A percentile compares a stretch with the other conserved stretches of the same genome.
phyloP scores from a whole-genome alignment of 2,113 vertebrate species.

The Pundamilia nyererei region DNA sequence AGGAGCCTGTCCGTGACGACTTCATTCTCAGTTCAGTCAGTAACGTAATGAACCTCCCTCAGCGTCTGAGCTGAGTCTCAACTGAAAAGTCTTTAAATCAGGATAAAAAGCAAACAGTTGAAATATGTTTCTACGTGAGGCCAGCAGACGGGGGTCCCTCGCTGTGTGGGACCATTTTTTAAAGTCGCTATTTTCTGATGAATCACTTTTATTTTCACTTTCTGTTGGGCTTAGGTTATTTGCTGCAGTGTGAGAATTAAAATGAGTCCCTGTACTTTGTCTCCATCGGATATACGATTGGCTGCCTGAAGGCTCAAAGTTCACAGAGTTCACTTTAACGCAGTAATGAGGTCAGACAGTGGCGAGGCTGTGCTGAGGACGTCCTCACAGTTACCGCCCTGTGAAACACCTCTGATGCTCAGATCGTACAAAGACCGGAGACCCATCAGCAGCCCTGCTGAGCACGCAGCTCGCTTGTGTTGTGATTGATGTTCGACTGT shows the following conservation, averaged over 20 bases:
- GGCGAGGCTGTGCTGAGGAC: not conserved
- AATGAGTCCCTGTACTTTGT: not conserved
- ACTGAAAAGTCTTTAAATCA: not conserved
- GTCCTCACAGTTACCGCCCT: not conserved
- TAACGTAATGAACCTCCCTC: not conserved
- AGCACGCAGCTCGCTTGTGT: not conserved
- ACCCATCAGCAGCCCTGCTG: not conserved
- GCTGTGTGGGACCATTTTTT: rapidly evolving
- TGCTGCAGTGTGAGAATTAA: not conserved
- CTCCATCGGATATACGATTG: not conserved
- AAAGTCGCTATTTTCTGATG: not conserved
- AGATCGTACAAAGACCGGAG: not conserved
- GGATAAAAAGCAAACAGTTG: not conserved
- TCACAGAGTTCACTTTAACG: not conserved
- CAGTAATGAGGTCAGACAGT: not conserved
- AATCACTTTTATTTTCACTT: not conserved
- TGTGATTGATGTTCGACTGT: not conserved
- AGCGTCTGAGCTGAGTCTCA: not conserved
- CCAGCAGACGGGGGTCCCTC: not conserved
- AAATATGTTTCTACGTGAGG: not conserved
- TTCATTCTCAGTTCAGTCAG: not conserved
- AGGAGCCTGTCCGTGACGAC: not conserved
- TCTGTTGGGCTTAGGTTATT: not conserved
- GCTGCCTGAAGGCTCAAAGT: not conserved
- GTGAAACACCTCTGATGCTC: not conserved